Evolutionary conservation across 2,113 vertebrate species (phyloP), one percentile per base, ranked within the genome.

Genomic region (Onychorhynchus coronatus): DNA sequence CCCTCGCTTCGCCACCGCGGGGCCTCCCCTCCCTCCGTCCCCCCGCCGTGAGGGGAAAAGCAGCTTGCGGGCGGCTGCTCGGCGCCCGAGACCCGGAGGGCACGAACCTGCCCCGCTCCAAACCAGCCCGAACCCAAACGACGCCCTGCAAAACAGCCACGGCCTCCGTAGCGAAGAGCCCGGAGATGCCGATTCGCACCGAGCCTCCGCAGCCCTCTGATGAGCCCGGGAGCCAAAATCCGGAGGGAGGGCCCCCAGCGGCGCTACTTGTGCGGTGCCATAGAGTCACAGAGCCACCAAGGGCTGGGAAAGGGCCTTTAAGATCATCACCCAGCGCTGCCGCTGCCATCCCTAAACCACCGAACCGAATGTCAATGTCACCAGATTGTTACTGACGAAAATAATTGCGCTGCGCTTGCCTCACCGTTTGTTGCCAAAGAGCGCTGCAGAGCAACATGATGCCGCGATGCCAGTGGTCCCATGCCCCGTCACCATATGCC

Each of bases 311-410:
- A 31, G 14, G 42, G 35, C 59, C 27, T 59, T 44, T 16, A 37
- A 22, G 27, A 19, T 7, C 59, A 20, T 10, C 21, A 1, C 5
- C 12, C 23, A 1, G 3, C 18, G 3, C 14, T 23, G 46, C 33
- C 4, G 0, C 41, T 35, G 50, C 18, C 42, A 10, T 14, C 30
- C 30, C 17, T 25, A 4, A 31, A 49, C 42, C 3, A 0, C 68
- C 4, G 9, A 28, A 11, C 4, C 1, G 25, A 5, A 0, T 4
- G 17, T 6, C 28, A 3, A 0, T 25, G 4, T 10, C 11, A 3
- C 2, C 47, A 3, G 17, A 2, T 0, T 20, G 1, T 21, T 14
- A 1, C 2, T 12, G 55, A 14, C 4, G 22, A 42, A 42, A 50
- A 21, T 2, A 35, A 10, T 12, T 12, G 58, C 4, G 0, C 30